Percentiles rank a stretch among this genome's conserved stretches.
phyloP scores from a whole-genome alignment of 2,888 invertebrate genomes.

The Trilocha varians region DNA sequence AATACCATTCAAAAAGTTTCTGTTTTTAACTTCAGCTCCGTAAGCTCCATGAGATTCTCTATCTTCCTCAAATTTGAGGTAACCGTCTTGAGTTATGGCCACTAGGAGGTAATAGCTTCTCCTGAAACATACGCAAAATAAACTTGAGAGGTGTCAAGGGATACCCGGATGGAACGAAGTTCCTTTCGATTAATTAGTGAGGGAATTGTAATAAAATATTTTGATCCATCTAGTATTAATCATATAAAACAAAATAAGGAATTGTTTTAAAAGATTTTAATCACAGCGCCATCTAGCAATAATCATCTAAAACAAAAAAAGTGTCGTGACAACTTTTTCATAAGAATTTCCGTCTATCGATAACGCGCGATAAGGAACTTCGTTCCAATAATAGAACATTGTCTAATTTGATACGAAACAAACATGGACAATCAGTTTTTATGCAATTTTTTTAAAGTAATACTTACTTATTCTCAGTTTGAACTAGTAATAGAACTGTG shows the following conservation, averaged over 20 bases:
- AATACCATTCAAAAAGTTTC: constrained; percentile 88
- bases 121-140: constrained; percentile 50
- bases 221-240: too few species aligned
- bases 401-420: not conserved
- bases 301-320: too few species aligned
- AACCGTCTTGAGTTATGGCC: constrained; percentile 87
- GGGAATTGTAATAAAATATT: too few species aligned
- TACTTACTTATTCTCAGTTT: constrained; percentile 85
- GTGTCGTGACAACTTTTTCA: too few species aligned
- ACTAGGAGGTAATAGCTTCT: constrained; percentile 88
- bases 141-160: too few species aligned
- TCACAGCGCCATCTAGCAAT: too few species aligned
- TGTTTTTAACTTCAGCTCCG: constrained; percentile 82
- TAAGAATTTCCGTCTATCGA: too few species aligned
- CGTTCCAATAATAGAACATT: constrained; percentile 2
- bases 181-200: too few species aligned
- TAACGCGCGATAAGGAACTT: too few species aligned
- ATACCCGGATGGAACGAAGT: too few species aligned
- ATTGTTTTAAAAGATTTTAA: too few species aligned
- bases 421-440: not conserved
- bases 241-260: too few species aligned
- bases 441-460: not conserved
- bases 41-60: constrained; percentile 79
- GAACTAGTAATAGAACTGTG: constrained; percentile 83
- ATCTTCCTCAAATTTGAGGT: constrained; percentile 89